phyloP scores from a whole-genome alignment of 2,113 vertebrate genomes.

The Hemibagrus wyckioides region DNA sequence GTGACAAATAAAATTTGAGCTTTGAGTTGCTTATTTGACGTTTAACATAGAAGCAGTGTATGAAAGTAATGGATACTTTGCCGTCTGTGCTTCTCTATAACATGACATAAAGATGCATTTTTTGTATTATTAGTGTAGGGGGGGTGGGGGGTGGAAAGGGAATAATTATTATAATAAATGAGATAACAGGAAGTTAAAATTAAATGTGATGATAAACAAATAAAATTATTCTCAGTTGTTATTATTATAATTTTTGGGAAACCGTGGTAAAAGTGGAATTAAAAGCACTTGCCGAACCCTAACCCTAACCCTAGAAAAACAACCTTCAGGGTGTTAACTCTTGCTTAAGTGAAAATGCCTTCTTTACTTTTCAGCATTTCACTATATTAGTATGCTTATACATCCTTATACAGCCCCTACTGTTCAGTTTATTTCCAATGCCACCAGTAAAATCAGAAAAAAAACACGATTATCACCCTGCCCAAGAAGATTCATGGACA shows the following conservation, averaged over 20 bases:
- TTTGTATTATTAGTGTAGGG: neutral
- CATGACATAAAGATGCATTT: no score
- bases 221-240: neutral
- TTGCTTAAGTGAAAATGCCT: no score
- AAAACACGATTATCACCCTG: neutral
- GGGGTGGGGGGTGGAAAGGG: neutral
- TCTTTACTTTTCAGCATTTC: neutral
- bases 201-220: neutral
- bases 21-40: no score
- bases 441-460: neutral
- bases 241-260: neutral
- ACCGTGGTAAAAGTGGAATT: neutral
- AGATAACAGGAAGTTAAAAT: neutral
- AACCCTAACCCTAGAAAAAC: no score
- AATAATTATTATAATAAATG: neutral
- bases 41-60: neutral
- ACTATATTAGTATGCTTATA: neutral
- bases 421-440: neutral
- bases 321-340: neutral
- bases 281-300: no score
- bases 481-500: neutral
- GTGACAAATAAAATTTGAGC: no score
- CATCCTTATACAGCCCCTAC: neutral
- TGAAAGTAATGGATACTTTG: neutral
- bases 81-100: neutral